Base-by-base conservation (phyloP, 2,113 vertebrate species). In the Nycticorax nycticorax region DNA sequence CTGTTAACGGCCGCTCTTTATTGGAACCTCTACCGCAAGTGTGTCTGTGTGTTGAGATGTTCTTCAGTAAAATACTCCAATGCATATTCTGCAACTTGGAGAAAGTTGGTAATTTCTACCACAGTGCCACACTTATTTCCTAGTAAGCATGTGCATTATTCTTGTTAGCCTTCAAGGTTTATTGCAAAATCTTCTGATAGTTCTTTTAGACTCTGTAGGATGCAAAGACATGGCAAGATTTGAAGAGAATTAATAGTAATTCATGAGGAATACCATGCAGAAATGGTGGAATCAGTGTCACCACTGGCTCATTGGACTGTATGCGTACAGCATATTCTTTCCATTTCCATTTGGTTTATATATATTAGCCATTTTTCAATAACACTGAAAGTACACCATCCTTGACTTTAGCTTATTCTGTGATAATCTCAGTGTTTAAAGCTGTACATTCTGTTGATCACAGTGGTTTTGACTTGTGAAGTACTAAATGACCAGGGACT, bases 281-380 rank as follows among this genome's bases (percentile, higher is more conserved):
- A 73, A 94, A 87, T 85, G 89, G 37, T 85, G 53, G 67, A 89
- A 87, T 45, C 19, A n/a, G 21, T 41, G 37, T 90, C 35, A 76
- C 84, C 56, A 33, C 33, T 81, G 23, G n/a, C 27, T 93, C 47
- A 45, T 30, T 80, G 45, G 39, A 47, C 35, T 53, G 11, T n/a
- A 59, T 37, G 10, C 23, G 27, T 41, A 64, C 21, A 53, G 23
- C 14, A 74, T 62, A 77, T 53, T 66, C 16, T 80, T 85, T 81
- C 23, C 2, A 47, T 74, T 96, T 87, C n/a, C 14, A 16, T 77
- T 62, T 81, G 14, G 4, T 82, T 87, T 88, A 52, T 76, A 47
- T 18, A 39, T 3, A 18, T 45, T 47, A 56, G 3, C 30, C 9
- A 64, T 82, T 82, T 96, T 77, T 68, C 53, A 56, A 3, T 85